Evolutionary conservation across 2,113 vertebrate species (phyloP), one percentile per base, ranked within the genome.

Genomic region (Hemiscyllium ocellatum): DNA sequence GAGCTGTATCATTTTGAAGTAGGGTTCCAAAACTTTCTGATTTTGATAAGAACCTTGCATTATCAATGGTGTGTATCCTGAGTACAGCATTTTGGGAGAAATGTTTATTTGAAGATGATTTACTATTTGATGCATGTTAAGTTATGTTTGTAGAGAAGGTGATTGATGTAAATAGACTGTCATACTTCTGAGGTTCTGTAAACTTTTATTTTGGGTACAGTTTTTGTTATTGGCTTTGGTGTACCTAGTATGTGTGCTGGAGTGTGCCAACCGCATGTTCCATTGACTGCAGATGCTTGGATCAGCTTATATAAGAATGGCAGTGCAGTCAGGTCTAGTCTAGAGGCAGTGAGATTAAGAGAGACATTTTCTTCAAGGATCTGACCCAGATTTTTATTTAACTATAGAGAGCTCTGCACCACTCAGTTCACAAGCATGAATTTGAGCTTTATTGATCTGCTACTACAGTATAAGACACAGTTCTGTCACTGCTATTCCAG

Each of bases 401-500:
- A 29, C 24, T 61, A 52, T 90, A 61, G 26, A 61, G 52, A 52
- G 85, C 20, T 87, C 87, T 61, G 52, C 50, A 61, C 56, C 56
- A 61, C 56, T 61, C 56, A 47, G 42, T 47, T 47, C 56, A 61
- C 56, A 61, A 61, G 56, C 56, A 61, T 61, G 8, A 61, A 12
- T 61, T 61, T 7, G 8, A 61, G 6, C 6, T 12, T 61, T 61
- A 10, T 61, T 12, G 56, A 10, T 12, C 94, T 52, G 97, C 97
- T 42, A 37, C 69, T 37, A 98, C 97, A 19, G 29, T 12, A 96
- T 97, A 98, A 47, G 96, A 97, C 29, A 96, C 94, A 83, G 96
- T 96, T 0, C 91, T 96, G 22, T 97, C 97, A 13, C 17, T 96
- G 22, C 96, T 96, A 89, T 97, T 96, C 98, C 98, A 98, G 1